Evolutionary conservation across 2,797 vertebrate genomes (phyloP), one percentile per base, ranked within the genome.

Genomic region (Crocidura indochinensis): DNA sequence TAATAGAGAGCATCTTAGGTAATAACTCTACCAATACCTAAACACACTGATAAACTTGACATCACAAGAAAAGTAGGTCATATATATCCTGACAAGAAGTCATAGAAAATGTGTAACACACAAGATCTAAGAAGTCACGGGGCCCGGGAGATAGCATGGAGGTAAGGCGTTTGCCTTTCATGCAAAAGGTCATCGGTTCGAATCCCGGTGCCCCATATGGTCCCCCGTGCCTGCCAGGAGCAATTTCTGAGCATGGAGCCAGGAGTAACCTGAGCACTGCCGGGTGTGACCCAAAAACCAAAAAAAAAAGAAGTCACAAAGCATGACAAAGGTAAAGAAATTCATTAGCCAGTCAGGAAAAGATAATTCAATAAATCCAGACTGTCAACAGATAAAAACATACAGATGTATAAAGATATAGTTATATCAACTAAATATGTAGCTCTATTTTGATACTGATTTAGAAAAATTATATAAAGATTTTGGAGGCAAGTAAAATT

Each of bases 371-470:
- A 38, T 5, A 67, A 78, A 88, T 85, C 69, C 73, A 73, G 29
- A 38, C 5, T 38, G 38, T 38, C 38, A 38, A 14, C 3, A 12
- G 17, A 53, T 53, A 93, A 93, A 72, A 49, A 4, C 46, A 26
- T 11, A 10, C 10, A 27, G 24, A 8, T 46, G 17, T 2, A 24
- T 2, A 69, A 12, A 5, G 67, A 67, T 2, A 71, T 15, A 65
- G 68, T 60, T 7, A 9, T 27, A 82, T 27, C 26, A 86, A 79
- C 14, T 51, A 93, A 87, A 80, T 76, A 10, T 2, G 71, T 89
- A 8, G 12, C 51, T 76, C 22, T 79, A 47, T 60, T 22, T 79
- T 64, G 73, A 90, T 85, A 75, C 75, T 87, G n/a, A 79, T 87
- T 67, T 84, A 44, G 4, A 53, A 87, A 73, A n/a, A 71, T 22